phyloP scores from a whole-genome alignment of 2,888 invertebrate species.

The Argyresthia albistria region DNA sequence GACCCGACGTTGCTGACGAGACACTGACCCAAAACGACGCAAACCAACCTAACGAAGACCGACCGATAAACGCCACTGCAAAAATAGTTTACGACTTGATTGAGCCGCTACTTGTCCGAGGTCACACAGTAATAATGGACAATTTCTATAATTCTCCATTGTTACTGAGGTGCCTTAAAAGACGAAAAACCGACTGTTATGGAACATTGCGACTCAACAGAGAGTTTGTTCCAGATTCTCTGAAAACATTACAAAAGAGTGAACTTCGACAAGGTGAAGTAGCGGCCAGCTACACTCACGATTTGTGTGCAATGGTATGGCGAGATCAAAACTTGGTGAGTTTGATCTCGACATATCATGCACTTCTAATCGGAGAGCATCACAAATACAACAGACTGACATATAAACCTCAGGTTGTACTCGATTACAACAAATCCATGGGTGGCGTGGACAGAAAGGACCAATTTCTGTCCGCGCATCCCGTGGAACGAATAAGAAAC shows the following conservation, averaged over 20 bases:
- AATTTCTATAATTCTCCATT: constrained; percentile 22
- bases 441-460: constrained; percentile 22
- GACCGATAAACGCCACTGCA: constrained; percentile 13
- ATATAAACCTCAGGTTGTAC: constrained; percentile 13
- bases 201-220: constrained; percentile 16
- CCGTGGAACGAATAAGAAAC: constrained; percentile 13
- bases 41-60: too few species aligned
- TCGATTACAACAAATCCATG: constrained; percentile 19
- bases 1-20: too few species aligned
- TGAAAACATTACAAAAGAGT: constrained; percentile 13
- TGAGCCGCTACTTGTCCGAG: constrained; percentile 12
- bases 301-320: constrained; percentile 36
- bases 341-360: constrained; percentile 9
- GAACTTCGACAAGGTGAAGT: constrained; percentile 16
- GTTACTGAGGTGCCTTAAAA: constrained; percentile 16
- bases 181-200: constrained; percentile 12
- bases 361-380: constrained; percentile 4
- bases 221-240: constrained; percentile 16
- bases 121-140: constrained; percentile 16
- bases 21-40: too few species aligned
- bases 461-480: constrained; percentile 17
- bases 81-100: constrained; percentile 15
- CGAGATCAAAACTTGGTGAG: constrained; percentile 18
- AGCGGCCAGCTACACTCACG: constrained; percentile 14
- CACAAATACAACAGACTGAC: constrained; percentile 4